Base-by-base conservation (phyloP, 1,140 invertebrate species). In the Drosophila tsacasi region DNA sequence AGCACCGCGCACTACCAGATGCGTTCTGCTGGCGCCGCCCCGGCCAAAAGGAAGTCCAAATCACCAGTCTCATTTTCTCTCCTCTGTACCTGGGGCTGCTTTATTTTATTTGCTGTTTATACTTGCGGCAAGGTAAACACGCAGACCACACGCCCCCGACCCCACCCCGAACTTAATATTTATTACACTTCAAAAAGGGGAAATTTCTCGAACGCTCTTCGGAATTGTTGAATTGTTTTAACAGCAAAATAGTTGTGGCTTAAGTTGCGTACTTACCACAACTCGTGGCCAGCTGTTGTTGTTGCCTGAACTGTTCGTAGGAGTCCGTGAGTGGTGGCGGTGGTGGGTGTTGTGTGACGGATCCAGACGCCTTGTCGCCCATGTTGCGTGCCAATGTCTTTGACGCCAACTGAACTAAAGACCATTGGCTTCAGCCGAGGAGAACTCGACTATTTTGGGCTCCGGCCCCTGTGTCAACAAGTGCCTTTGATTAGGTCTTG, bases 61-160 rank as follows among this genome's bases (percentile, higher is more conserved):
- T 87, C 81, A 75, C 66, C 57, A 68, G 73, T 50, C 77, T 81
- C 78, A 84, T 81, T 87, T 81, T 77, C 59, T 76, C 59, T 7
- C 49, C 23, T 30, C 3, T 12, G 3, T 39, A 30, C 39, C 49
- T 62, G 27, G 23, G 17, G 47, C 54, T 66, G 73, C 55, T 67
- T 76, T 76, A 59, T 47, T 62, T 79, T 79, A 50, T 68, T 71
- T 68, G 44, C 39, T 81, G 73, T 84, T 72, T 81, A 76, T 90
- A 66, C 52, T 57, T 89, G 83, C 40, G 84, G 85, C 65, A 87
- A 87, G 81, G 81, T 84, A 87, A 89, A 89, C 83, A 87, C 83
- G 83, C 83, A 67, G 74, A 50, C 67, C 57, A 54, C 58, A 55
- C 58, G n/a, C 21, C 35, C 21, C 71, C 19, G 1, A 25, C 15